Base-by-base conservation (phyloP, 2,888 invertebrate genomes). In the Euphydryas editha region DNA sequence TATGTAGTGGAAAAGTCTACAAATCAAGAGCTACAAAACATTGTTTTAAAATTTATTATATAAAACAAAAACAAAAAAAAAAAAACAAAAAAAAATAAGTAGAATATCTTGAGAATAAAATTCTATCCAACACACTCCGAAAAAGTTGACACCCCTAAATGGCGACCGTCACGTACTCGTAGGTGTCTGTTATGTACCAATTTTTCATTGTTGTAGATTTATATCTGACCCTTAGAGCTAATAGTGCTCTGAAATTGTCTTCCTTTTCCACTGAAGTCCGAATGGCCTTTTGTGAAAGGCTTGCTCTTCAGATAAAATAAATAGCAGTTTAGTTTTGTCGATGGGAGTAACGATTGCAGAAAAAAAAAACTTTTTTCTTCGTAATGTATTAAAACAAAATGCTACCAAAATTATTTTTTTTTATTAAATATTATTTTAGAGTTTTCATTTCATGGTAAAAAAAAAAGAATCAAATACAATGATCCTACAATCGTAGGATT, bases 151-250 rank as follows among this genome's bases (percentile, higher is more conserved):
- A 46, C 73, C 72, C 72, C 62, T 72, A 58, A 46, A 18, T 18
- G 54, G 42, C 72, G 73, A 74, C 74, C 70, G 82, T 86, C 87
- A 87, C 87, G 87, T 85, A 84, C 76, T 72, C 30, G 5, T 30
- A 7, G 30, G 2, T 69, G 66, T 70, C 79, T 78, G 81, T 85
- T 85, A 85, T 84, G 82, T 84, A 76, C 81, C 86, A 81, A 86
- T 87, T 87, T 87, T 86, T 86, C 82, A 82, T 79, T 75, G 74
- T 78, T 80, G 77, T 73, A 70, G 71, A 74, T 75, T 73, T 75
- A 73, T 75, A 73, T 70, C 68, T 62, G 68, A 69, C 72, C 72
- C 73, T 65, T 68, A 54, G 20, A 68, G 61, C 65, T 74, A 72
- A 71, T 71, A 67, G 72, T 51, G 67, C 60, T 58, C 58, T 62